A percentile compares a stretch with the other conserved stretches of the same genome.
Evolutionary conservation across 2,797 vertebrate species (phyloP).

Genomic region (Falco novaeseelandiae): DNA sequence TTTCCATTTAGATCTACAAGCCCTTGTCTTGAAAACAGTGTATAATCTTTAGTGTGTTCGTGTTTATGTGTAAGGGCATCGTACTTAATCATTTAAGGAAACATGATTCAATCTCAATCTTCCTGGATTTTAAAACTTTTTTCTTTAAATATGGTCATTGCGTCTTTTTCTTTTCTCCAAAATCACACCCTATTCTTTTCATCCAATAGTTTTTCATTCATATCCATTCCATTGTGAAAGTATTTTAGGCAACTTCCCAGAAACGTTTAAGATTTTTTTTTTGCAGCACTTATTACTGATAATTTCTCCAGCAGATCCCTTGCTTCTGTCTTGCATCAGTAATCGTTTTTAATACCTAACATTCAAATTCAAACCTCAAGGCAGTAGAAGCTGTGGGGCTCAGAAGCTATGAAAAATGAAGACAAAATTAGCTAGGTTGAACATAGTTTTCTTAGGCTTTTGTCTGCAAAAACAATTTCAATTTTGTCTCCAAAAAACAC

Average conservation of each 20-base stretch:
- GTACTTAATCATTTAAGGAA: neutral
- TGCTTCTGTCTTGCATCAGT: neutral
- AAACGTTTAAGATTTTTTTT: neutral
- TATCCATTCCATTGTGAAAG: neutral
- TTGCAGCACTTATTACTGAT: neutral
- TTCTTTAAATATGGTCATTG: neutral
- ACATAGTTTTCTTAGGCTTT: neutral
- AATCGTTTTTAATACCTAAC: neutral
- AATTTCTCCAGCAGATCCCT: neutral
- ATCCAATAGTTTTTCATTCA: neutral
- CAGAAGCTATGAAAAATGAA: neutral
- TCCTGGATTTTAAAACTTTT: neutral
- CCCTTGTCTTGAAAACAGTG: neutral
- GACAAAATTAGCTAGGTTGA: neutral
- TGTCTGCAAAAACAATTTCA: neutral
- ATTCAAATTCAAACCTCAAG: neutral
- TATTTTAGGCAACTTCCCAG: neutral
- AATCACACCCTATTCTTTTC: neutral
- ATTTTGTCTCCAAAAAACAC: neutral
- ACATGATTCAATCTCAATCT: neutral
- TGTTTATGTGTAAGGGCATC: neutral
- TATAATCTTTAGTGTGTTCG: neutral
- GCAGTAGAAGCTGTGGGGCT: neutral
- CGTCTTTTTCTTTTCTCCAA: fast-evolving
- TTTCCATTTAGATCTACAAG: neutral